Percentiles rank a stretch among this genome's conserved stretches.
phyloP scores from a whole-genome alignment of 2,113 vertebrate species.

The Eurypyga helias region DNA sequence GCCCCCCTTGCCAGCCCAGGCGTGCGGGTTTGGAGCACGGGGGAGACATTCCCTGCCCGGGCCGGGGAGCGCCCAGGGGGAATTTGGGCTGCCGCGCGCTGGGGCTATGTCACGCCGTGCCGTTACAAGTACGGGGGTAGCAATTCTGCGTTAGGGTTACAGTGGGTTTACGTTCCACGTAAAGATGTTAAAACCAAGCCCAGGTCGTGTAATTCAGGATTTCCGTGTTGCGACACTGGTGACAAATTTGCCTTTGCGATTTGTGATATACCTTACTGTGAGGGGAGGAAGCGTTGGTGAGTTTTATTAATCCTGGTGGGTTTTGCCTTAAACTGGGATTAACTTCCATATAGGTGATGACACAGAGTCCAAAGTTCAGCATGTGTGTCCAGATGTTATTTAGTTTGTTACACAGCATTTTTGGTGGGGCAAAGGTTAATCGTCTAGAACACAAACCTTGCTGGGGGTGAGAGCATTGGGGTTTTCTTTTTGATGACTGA shows the following conservation, averaged over 20 bases:
- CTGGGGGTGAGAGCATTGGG: not conserved
- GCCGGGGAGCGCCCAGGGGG: rapidly evolving
- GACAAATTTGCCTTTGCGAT: not conserved
- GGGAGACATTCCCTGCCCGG: rapidly evolving
- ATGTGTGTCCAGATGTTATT: not conserved
- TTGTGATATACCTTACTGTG: rapidly evolving
- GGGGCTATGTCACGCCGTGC: too few species aligned
- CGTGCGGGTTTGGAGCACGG: rapidly evolving
- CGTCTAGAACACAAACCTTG: not conserved
- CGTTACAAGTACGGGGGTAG: rapidly evolving
- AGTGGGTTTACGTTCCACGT: rapidly evolving
- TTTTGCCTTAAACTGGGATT: not conserved
- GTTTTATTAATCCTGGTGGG: rapidly evolving
- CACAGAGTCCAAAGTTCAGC: constrained; percentile 7
- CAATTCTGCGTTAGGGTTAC: rapidly evolving
- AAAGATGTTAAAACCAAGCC: too few species aligned
- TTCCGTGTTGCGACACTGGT: not conserved
- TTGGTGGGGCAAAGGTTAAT: not conserved
- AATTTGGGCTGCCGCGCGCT: too few species aligned
- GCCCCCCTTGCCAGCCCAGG: rapidly evolving
- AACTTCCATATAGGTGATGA: not conserved
- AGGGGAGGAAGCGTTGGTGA: not conserved
- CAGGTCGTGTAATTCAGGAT: rapidly evolving
- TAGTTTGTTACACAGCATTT: not conserved
- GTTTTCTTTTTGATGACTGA: not conserved